Conservation (phyloP, 1,140 invertebrate genomes). For the Ceratina australensis region DNA sequence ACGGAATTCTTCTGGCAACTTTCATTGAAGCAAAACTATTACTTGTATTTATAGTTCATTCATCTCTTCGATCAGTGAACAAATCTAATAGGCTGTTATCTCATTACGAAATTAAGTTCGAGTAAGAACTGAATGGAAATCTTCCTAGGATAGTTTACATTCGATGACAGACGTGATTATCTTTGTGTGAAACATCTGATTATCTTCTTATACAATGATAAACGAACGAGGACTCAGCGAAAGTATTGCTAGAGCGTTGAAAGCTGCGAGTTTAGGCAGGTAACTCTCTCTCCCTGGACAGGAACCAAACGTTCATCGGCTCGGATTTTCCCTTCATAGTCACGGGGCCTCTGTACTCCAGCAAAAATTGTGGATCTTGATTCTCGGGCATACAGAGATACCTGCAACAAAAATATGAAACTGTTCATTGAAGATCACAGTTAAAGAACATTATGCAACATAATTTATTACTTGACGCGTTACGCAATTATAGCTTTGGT, state of each 20-base stretch:
- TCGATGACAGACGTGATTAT: too few species aligned
- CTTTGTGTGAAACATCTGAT: constrained; percentile 17
- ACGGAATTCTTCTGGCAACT: not conserved
- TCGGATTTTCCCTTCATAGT: constrained; percentile 97
- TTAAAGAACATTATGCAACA: too few species aligned
- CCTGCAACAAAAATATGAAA: constrained; percentile 81
- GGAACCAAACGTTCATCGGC: constrained; percentile 97
- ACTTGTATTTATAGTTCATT: not conserved
- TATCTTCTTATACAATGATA: not conserved
- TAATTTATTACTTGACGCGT: too few species aligned
- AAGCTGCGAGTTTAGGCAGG: constrained; percentile 62
- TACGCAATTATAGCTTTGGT: too few species aligned
- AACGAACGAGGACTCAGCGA: not conserved
- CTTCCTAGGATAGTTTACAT: not conserved
- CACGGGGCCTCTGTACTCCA: constrained; percentile 93
- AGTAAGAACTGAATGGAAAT: not conserved
- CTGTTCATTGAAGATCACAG: too few species aligned
- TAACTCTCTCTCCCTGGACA: constrained; percentile 82
- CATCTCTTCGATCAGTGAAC: not conserved
- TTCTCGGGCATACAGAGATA: constrained; percentile 91
- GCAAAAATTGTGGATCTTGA: constrained; percentile 90
- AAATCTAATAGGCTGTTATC: too few species aligned
- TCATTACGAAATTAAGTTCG: too few species aligned
- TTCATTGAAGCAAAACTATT: not conserved
- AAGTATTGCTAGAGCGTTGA: constrained; percentile 60